Percentiles rank a stretch among this genome's conserved stretches.
These are phyloP conservation scores for Eristalinus aeneus DNA, from an alignment of 2,888 invertebrate species.

Conservation along the genomic window DNA sequence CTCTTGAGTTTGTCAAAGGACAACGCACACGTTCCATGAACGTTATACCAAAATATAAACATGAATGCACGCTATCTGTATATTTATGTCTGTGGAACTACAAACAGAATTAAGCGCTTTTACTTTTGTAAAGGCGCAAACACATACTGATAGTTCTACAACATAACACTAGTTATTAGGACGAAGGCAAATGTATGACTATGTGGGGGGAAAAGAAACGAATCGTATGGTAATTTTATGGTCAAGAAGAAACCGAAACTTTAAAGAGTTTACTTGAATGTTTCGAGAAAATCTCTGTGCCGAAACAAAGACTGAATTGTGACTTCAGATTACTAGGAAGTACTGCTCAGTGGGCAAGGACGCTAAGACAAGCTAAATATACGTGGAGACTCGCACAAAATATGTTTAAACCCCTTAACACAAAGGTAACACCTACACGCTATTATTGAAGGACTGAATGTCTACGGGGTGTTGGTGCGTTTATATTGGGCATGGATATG, in stretches of 20 bases:
- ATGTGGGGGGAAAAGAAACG: background rate
- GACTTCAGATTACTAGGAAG: background rate
- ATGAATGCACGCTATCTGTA: background rate
- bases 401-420: too few species aligned
- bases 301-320: background rate
- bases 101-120: background rate
- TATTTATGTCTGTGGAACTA: background rate
- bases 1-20: background rate
- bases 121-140: background rate
- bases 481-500: too few species aligned
- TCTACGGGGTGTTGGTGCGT: too few species aligned
- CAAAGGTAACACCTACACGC: too few species aligned
- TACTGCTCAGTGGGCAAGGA: too few species aligned
- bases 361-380: too few species aligned
- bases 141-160: background rate
- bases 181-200: background rate
- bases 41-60: background rate
- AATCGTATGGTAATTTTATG: background rate
- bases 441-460: too few species aligned
- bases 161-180: background rate
- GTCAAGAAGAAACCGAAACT: background rate
- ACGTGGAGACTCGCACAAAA: too few species aligned
- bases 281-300: background rate
- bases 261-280: background rate
- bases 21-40: background rate